Percentiles rank a stretch among this genome's conserved stretches.
Conservation (phyloP, 1,140 invertebrate genomes). For the Plutomurus gul region DNA sequence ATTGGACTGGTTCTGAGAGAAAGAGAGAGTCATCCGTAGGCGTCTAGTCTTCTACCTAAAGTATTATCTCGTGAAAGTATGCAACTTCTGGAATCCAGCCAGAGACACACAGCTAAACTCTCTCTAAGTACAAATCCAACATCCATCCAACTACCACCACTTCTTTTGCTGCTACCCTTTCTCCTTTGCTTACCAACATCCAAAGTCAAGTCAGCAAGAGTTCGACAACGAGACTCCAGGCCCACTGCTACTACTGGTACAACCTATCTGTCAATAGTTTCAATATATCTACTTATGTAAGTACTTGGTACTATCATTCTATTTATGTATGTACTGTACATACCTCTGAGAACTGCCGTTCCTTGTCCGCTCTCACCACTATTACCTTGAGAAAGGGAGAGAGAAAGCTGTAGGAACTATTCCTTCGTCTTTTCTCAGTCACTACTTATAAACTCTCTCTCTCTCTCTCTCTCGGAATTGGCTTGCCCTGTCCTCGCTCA, state of each 20-base stretch:
- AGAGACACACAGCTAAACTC: background rate
- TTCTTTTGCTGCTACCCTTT: background rate
- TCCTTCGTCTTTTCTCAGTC: background rate
- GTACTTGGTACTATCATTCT: background rate
- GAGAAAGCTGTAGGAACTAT: background rate
- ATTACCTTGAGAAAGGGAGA: background rate
- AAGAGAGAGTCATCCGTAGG: too few species aligned
- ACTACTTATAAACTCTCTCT: too few species aligned
- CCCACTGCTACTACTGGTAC: background rate
- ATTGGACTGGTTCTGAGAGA: background rate
- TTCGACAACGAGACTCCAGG: background rate
- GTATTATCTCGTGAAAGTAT: conserved; percentile 16
- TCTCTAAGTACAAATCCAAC: background rate
- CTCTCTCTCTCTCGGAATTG: background rate
- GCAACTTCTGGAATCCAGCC: conserved; percentile 22
- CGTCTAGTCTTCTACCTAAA: background rate
- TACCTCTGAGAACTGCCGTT: background rate
- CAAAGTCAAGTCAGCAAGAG: background rate
- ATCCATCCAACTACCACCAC: background rate
- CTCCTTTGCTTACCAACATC: background rate
- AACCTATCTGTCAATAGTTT: background rate
- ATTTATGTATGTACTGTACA: background rate
- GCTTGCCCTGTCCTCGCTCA: background rate
- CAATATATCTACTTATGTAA: background rate
- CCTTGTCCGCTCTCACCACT: background rate